phyloP scores from a whole-genome alignment of 1,140 invertebrate species.

The Danaus plexippus region DNA sequence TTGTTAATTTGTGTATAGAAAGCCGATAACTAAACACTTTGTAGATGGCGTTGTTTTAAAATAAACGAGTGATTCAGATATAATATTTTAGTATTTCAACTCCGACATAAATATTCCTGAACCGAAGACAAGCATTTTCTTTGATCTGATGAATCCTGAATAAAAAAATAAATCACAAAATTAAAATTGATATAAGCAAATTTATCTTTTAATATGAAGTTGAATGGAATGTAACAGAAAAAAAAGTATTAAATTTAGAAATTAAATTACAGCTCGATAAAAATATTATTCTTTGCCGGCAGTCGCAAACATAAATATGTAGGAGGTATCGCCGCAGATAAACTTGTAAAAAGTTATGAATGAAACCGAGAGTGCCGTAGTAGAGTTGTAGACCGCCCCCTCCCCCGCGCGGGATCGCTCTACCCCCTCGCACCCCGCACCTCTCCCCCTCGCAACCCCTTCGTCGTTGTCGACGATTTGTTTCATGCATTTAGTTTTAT shows the following conservation, averaged over 20 bases:
- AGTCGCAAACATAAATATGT: conserved; percentile 70
- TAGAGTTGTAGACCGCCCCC: conserved; percentile 56
- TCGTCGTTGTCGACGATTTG: conserved; percentile 37
- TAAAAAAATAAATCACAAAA: no score
- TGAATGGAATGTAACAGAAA: no score
- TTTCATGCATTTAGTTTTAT: conserved; percentile 67
- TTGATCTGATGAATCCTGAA: no score
- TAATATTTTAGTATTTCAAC: no score
- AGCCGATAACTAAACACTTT: no score
- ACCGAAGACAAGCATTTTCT: no score
- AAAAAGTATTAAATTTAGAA: background rate
- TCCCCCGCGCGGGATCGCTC: conserved; percentile 9
- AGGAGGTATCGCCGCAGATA: conserved; percentile 68
- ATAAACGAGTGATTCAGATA: no score
- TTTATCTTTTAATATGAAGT: no score
- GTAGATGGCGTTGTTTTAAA: no score
- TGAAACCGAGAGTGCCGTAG: conserved; percentile 70
- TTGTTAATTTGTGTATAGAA: no score
- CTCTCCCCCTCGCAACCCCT: conserved; percentile 9
- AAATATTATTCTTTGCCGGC: conserved; percentile 40
- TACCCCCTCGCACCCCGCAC: conserved; percentile 8
- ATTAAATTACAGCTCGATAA: conserved; percentile 6
- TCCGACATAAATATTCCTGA: no score
- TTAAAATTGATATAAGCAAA: no score
- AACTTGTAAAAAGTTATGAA: conserved; percentile 72